These are phyloP conservation scores for Eremobia ochroleuca DNA, from an alignment of 2,888 invertebrate species.

Conservation along the genomic window DNA sequence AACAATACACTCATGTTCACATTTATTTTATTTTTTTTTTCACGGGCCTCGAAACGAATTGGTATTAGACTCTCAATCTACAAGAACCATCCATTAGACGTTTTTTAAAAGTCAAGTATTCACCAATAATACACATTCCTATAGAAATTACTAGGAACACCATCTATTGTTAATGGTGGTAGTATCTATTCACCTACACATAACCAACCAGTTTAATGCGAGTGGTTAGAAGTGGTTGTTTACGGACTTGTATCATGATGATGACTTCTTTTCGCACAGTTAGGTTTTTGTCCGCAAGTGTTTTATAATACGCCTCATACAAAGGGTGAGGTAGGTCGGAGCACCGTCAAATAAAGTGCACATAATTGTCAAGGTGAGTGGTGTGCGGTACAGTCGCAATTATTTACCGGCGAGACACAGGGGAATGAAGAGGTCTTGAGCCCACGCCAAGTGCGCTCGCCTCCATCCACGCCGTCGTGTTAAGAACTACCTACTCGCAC, in stretches of 20 bases:
- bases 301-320: slow-evolving; percentile 61
- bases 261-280: slow-evolving; percentile 16
- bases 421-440: slow-evolving; percentile 87
- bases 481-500: slow-evolving; percentile 79
- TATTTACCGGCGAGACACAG: slow-evolving; percentile 88
- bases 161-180: not conserved
- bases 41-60: not conserved
- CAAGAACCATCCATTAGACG: not conserved
- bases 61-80: not conserved
- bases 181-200: not conserved
- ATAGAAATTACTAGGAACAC: not conserved
- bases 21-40: slow-evolving; percentile 43
- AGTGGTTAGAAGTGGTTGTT: slow-evolving; percentile 3
- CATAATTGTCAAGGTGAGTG: slow-evolving; percentile 87
- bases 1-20: slow-evolving; percentile 41
- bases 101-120: not conserved
- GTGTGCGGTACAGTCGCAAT: slow-evolving; percentile 84
- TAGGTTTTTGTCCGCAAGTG: slow-evolving; percentile 37
- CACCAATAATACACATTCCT: not conserved
- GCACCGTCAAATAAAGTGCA: slow-evolving; percentile 85
- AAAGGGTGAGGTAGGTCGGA: slow-evolving; percentile 69
- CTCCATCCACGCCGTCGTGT: slow-evolving; percentile 76
- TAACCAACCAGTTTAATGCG: not conserved
- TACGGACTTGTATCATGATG: not conserved
- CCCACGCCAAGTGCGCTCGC: slow-evolving; percentile 79